Evolutionary conservation across 30 jellyfish, hydroid and myxozoan genomes (phyloP), one percentile per base, ranked within the genome.

Genomic region (Aurelia sp.): DNA sequence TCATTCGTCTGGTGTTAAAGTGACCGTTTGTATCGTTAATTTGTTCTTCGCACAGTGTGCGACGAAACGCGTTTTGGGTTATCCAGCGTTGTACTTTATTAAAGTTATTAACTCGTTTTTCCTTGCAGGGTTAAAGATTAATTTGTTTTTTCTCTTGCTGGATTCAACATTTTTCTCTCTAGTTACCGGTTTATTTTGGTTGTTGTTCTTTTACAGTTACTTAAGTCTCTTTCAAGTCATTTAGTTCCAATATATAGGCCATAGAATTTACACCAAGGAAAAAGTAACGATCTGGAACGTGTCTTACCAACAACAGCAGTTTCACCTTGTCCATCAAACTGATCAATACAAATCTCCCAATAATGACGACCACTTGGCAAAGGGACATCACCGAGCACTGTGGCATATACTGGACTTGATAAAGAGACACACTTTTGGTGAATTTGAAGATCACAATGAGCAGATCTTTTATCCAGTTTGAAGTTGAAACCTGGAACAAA

Each of bases 251-350:
- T 7, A 38, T 1, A 38, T 38, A 38, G 9, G 50, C 3, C 50
- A 38, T 2, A 4, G 50, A 38, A 38, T 38, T 38, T 38, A 38
- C 50, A 38, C 9, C 50, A 38, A 38, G 8, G 3, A 38, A 27
- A 38, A 38, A 38, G 50, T 38, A 38, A 4, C 2, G 50, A 38
- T 38, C 9, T 38, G 9, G 12, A 21, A 12, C 4, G 13, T 4
- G 8, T 18, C 95, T 53, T 87, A 90, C 97, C 97, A 7, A 90
- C 53, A 3, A 90, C 94, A 72, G 91, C 86, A 69, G 85, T 81
- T 52, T 72, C 83, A 69, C 81, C 81, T 22, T 90, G 92, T 10
- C 90, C 89, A 19, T 61, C 63, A 90, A 90, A 90, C 16, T 74
- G 83, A 21, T 82, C 91, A 65, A 90, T 74, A 17, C 19, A 51